Conservation (phyloP, 1,140 invertebrate species). For the Bombus waltoni region DNA sequence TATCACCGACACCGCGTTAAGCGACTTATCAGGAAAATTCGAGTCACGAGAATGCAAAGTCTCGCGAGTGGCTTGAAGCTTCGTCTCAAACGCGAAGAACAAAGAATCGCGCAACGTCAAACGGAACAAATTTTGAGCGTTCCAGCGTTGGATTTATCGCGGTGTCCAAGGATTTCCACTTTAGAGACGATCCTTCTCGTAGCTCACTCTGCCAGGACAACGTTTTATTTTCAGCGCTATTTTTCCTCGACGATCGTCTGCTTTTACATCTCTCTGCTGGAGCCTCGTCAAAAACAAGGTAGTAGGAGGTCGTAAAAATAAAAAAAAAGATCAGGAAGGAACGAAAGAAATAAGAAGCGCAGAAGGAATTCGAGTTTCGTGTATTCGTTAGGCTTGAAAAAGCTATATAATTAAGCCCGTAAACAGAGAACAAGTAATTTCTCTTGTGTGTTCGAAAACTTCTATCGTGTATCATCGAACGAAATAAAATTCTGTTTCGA, state of each 20-base stretch:
- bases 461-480: too few species aligned
- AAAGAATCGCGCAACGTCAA: too few species aligned
- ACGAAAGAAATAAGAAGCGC: not conserved
- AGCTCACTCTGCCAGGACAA: constrained; percentile 53
- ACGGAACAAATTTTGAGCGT: constrained; percentile 49
- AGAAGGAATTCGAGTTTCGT: not conserved
- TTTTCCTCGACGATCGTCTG: constrained; percentile 39
- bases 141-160: constrained; percentile 54
- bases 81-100: not conserved
- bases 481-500: too few species aligned
- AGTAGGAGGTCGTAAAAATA: not conserved
- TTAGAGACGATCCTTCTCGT: constrained; percentile 42
- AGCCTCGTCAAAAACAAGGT: not conserved
- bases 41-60: not conserved
- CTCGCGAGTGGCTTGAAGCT: not conserved
- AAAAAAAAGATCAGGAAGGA: not conserved
- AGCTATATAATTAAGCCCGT: constrained; percentile 10
- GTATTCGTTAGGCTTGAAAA: not conserved
- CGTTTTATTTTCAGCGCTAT: constrained; percentile 59
- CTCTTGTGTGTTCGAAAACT: not conserved
- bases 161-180: constrained; percentile 56
- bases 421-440: not conserved
- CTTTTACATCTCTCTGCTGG: constrained; percentile 49
- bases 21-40: not conserved
- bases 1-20: not conserved